These are phyloP conservation scores for Rousettus madagascariensis DNA, from an alignment of 2,797 vertebrate species.

Conservation along the genomic window DNA sequence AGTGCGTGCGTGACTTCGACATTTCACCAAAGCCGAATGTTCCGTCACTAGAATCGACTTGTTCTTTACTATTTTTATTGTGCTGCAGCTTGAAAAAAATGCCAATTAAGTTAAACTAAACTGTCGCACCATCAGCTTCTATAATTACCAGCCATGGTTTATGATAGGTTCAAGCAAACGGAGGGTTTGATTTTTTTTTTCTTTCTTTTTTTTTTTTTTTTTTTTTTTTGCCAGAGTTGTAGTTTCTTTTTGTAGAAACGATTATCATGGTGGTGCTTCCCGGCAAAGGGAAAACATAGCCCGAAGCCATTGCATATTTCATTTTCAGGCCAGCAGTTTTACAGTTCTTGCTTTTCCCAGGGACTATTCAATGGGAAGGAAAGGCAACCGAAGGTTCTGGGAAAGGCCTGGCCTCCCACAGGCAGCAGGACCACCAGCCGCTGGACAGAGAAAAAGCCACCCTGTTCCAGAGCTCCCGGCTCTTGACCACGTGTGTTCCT, in stretches of 20 bases:
- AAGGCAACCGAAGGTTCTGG: slow-evolving; percentile 20
- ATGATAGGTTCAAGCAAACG: slow-evolving; percentile 79
- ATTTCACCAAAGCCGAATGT: slow-evolving; percentile 78
- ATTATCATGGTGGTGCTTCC: slow-evolving; percentile 82
- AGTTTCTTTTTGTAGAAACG: slow-evolving; percentile 85
- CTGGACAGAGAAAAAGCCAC: not conserved
- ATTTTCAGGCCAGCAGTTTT: slow-evolving; percentile 88
- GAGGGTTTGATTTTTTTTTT: slow-evolving; percentile 63
- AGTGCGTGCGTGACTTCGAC: slow-evolving; percentile 61
- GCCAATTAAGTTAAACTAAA: slow-evolving; percentile 78
- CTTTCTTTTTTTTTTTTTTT: slow-evolving; percentile 70
- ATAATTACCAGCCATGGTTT: slow-evolving; percentile 81
- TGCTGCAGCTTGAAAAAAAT: slow-evolving; percentile 79
- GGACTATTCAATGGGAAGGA: slow-evolving; percentile 74
- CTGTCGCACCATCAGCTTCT: slow-evolving; percentile 80
- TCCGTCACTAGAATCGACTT: slow-evolving; percentile 74
- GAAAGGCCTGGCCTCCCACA: slow-evolving; percentile 1
- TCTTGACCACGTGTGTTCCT: not conserved
- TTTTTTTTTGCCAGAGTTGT: slow-evolving; percentile 81
- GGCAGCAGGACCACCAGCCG: not conserved
- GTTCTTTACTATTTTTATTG: slow-evolving; percentile 79
- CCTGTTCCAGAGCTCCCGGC: not conserved
- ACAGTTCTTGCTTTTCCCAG: slow-evolving; percentile 80
- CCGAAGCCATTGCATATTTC: slow-evolving; percentile 84
- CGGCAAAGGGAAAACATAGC: slow-evolving; percentile 82